A percentile compares a stretch with the other conserved stretches of the same genome.
These are phyloP conservation scores for Tyrannus savana DNA, from an alignment of 2,113 vertebrate genomes.

Conservation along the genomic window DNA sequence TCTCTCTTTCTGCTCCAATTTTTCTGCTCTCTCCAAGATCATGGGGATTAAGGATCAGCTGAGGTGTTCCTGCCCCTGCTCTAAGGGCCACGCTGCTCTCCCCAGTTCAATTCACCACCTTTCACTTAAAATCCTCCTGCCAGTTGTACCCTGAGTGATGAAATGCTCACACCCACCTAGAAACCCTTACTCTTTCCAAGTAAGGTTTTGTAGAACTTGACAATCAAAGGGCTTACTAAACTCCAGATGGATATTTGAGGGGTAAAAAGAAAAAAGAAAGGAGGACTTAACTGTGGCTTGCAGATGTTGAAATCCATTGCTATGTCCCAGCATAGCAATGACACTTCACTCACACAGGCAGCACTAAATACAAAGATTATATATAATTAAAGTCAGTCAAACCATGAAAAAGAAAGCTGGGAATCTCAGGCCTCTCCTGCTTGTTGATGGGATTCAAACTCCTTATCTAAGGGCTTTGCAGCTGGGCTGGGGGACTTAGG, in stretches of 20 bases:
- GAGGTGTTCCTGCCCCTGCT: neutral
- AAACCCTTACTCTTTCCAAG: neutral
- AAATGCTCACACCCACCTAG: neutral
- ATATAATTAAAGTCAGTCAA: constrained; percentile 1
- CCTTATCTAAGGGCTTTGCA: neutral
- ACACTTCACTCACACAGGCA: neutral
- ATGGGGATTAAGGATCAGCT: neutral
- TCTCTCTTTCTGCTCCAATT: neutral
- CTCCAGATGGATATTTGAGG: neutral
- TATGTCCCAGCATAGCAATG: neutral
- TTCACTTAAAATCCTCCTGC: neutral
- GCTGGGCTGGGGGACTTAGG: neutral
- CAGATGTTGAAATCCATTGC: neutral
- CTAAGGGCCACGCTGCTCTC: neutral
- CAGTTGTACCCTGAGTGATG: neutral
- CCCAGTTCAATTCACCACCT: neutral
- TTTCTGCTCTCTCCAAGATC: neutral
- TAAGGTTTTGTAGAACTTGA: neutral
- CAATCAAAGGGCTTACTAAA: neutral
- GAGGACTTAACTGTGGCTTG: neutral
- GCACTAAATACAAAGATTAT: neutral
- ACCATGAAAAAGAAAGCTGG: rapidly evolving
- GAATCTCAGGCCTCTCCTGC: neutral
- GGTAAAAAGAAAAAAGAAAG: neutral
- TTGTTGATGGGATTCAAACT: neutral